These are phyloP conservation scores for Hemiscyllium ocellatum DNA, from an alignment of 2,113 vertebrate genomes.

Conservation along the genomic window DNA sequence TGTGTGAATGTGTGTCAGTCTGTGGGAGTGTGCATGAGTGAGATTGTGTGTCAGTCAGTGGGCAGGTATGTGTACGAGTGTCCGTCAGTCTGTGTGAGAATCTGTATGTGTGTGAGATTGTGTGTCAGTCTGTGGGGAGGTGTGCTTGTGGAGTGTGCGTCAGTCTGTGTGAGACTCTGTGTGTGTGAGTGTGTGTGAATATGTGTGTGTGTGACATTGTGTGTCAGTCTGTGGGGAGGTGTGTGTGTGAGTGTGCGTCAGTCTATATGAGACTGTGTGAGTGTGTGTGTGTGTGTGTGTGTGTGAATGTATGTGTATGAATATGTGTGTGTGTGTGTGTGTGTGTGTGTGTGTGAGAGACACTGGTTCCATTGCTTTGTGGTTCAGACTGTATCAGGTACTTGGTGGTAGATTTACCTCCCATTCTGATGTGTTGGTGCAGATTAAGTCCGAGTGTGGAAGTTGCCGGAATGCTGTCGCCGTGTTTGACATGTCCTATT, in stretches of 20 bases:
- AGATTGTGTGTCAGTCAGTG: no score
- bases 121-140: no score
- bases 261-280: neutral
- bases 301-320: no score
- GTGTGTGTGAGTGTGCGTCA: neutral
- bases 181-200: neutral
- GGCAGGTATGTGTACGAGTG: no score
- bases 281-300: no score
- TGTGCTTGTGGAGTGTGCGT: no score
- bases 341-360: neutral
- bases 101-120: no score
- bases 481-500: slow-evolving; percentile 95
- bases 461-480: slow-evolving; percentile 72
- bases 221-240: no score
- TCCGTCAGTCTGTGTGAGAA: no score
- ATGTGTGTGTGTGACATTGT: neutral
- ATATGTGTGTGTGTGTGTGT: neutral
- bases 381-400: neutral
- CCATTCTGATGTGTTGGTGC: slow-evolving; percentile 17
- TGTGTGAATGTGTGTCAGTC: no score
- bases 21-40: no score
- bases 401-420: neutral
- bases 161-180: neutral
- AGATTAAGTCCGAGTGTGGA: slow-evolving; percentile 84
- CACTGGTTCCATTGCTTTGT: no score